Evolutionary conservation across 2,113 vertebrate species (phyloP).

Genomic region (Dicrurus megarhynchus): DNA sequence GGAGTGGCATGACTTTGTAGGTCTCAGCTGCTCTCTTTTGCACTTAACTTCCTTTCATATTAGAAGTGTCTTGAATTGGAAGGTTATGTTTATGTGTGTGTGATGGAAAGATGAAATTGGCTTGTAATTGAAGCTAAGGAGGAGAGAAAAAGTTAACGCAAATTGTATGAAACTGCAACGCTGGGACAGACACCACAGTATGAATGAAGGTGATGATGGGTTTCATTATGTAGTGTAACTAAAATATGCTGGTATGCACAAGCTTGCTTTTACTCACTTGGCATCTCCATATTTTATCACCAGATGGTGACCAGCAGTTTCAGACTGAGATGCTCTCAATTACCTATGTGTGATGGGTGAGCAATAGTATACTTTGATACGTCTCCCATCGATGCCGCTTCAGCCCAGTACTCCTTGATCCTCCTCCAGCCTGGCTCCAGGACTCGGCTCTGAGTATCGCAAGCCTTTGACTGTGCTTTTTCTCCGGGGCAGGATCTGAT

Average conservation of each 20-base stretch:
- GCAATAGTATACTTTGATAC: neutral
- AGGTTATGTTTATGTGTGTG: neutral
- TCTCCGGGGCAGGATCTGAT: slow-evolving; percentile 57
- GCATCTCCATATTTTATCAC: neutral
- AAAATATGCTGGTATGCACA: neutral
- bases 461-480: slow-evolving; percentile 56
- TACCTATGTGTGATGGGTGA: neutral
- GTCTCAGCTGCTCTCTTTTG: neutral
- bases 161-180: neutral
- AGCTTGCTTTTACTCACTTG: neutral
- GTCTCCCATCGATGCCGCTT: neutral
- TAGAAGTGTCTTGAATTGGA: neutral
- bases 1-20: neutral
- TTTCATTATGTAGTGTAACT: neutral
- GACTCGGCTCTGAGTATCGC: neutral
- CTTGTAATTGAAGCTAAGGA: neutral
- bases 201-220: neutral
- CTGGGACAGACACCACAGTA: neutral
- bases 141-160: neutral
- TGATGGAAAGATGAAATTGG: neutral
- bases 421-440: neutral
- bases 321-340: neutral
- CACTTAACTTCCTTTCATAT: neutral
- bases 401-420: neutral
- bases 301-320: slow-evolving; percentile 18